phyloP scores from a whole-genome alignment of 1,140 invertebrate species.

The Choristoneura fumiferana region DNA sequence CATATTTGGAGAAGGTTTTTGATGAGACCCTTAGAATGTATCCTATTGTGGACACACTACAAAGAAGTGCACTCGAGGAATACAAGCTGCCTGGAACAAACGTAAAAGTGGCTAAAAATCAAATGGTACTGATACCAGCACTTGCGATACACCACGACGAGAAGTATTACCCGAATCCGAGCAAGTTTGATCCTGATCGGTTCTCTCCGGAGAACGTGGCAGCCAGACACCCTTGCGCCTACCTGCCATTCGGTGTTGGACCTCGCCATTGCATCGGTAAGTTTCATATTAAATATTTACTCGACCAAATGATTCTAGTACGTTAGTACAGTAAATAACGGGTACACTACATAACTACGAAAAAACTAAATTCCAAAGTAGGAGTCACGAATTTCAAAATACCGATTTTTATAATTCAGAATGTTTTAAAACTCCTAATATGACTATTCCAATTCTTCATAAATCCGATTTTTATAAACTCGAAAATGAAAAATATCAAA shows the following conservation, averaged over 20 bases:
- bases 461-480: no score
- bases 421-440: no score
- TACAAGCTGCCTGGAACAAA: constrained; percentile 76
- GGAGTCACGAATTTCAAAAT: no score
- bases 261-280: constrained; percentile 79
- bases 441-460: no score
- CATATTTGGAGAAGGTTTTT: constrained; percentile 49
- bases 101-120: constrained; percentile 70
- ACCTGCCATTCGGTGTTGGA: constrained; percentile 79
- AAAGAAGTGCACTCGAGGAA: constrained; percentile 44
- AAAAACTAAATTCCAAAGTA: no score
- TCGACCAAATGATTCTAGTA: no score
- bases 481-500: no score
- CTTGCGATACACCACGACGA: constrained; percentile 39
- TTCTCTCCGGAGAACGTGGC: constrained; percentile 62
- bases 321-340: no score
- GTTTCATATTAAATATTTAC: no score
- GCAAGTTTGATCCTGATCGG: constrained; percentile 80
- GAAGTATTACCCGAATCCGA: constrained; percentile 57
- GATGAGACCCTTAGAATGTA: constrained; percentile 79
- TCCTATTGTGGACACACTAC: constrained; percentile 66
- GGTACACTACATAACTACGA: no score
- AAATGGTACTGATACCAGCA: constrained; percentile 27
- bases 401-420: no score
- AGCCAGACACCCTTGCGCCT: constrained; percentile 62